Percentiles rank a stretch among this genome's conserved stretches.
Evolutionary conservation across 2,113 vertebrate genomes (phyloP).

Genomic region (Dasypus novemcinctus): DNA sequence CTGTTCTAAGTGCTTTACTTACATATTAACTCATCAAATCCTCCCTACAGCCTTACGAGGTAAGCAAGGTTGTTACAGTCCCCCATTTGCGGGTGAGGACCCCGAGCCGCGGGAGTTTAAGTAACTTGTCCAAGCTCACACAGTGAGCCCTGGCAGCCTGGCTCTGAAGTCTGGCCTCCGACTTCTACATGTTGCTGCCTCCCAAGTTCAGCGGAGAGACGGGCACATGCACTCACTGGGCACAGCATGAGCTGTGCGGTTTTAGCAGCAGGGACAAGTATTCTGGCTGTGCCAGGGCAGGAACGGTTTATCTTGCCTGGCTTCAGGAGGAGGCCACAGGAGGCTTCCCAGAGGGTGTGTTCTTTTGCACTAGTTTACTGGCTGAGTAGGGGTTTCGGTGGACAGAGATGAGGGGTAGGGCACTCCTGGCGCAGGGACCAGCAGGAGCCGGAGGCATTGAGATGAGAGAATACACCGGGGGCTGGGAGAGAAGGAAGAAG

Average conservation of each 20-base stretch:
- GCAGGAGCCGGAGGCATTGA: background rate
- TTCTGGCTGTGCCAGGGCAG: background rate
- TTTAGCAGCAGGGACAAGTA: background rate
- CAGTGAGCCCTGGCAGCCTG: no score
- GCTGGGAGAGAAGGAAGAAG: background rate
- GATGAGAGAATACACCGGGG: background rate
- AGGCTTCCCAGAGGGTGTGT: background rate
- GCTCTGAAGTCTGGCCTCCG: no score
- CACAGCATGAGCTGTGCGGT: background rate
- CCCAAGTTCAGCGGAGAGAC: background rate
- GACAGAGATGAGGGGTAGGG: background rate
- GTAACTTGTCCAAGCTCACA: no score
- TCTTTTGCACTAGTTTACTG: background rate
- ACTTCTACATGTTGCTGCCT: no score
- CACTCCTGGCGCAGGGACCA: no score
- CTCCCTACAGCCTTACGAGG: background rate
- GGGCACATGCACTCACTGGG: fast-evolving
- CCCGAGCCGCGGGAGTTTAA: background rate
- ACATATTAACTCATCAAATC: background rate
- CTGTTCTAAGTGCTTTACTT: background rate
- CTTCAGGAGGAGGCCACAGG: background rate
- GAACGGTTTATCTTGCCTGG: background rate
- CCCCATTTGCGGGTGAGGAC: background rate
- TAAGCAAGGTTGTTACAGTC: background rate
- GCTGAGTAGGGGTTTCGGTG: background rate